phyloP scores from a whole-genome alignment of 1,140 invertebrate species.

The Mycetomoellerius zeteki region DNA sequence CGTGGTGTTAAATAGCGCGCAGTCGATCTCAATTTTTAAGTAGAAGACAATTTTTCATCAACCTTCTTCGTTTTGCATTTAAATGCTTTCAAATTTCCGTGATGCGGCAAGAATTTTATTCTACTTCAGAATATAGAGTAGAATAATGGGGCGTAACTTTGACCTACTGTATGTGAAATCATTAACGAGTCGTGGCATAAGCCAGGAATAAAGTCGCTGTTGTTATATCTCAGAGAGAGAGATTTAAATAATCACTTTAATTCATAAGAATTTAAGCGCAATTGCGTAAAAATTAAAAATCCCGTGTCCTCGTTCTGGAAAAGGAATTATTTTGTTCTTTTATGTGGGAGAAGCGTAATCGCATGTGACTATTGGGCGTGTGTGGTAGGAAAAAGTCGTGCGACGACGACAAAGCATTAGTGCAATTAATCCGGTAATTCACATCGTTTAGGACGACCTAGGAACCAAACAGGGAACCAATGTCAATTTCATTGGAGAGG shows the following conservation, averaged over 20 bases:
- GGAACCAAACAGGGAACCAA: conserved; percentile 33
- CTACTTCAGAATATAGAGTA: conserved; percentile 33
- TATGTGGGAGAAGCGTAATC: neutral
- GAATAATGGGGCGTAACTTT: neutral
- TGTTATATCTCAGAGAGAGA: neutral
- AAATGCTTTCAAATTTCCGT: neutral
- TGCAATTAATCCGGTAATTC: conserved; percentile 56
- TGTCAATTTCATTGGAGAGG: conserved; percentile 64
- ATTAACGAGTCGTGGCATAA: conserved; percentile 22
- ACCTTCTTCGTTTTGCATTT: neutral
- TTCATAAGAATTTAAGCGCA: neutral
- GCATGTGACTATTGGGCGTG: neutral
- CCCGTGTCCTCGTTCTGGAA: neutral
- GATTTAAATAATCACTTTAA: neutral
- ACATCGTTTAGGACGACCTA: conserved; percentile 39
- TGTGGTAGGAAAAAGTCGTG: neutral
- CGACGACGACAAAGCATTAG: conserved; percentile 37
- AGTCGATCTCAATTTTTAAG: neutral
- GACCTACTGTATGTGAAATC: conserved; percentile 26
- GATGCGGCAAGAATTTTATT: neutral
- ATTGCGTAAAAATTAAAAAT: conserved; percentile 3
- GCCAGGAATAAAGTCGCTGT: conserved; percentile 22
- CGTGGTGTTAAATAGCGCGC: neutral
- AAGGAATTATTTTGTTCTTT: neutral
- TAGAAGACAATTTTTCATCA: neutral